Percentiles rank a stretch among this genome's conserved stretches.
Evolutionary conservation across 1,140 invertebrate genomes (phyloP).

Genomic region (Calephelis virginiensis): DNA sequence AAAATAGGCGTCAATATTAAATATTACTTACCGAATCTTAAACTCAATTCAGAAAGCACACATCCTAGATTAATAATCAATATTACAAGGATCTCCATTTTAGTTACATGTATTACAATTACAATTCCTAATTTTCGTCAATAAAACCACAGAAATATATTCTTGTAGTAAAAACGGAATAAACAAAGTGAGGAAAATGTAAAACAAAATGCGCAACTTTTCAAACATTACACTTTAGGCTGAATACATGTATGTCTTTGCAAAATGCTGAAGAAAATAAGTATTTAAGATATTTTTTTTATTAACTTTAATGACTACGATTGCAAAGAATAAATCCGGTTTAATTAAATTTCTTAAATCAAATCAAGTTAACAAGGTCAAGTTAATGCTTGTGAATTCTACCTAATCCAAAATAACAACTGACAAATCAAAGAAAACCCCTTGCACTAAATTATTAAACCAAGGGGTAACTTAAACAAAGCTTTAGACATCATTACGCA

Average conservation of each 20-base stretch:
- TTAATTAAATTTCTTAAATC: no score
- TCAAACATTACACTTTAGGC: constrained; percentile 49
- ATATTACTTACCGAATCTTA: constrained; percentile 55
- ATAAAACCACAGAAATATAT: constrained; percentile 61
- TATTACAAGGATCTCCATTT: constrained; percentile 51
- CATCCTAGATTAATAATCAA: constrained; percentile 52
- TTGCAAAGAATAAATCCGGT: no score
- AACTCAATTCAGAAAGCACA: constrained; percentile 52
- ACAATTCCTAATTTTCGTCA: constrained; percentile 56
- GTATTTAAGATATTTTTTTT: not conserved
- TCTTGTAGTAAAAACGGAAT: constrained; percentile 65
- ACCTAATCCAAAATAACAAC: constrained; percentile 4
- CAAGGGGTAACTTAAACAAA: constrained; percentile 30
- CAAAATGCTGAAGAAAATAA: not conserved
- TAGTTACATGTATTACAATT: constrained; percentile 42
- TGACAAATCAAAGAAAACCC: constrained; percentile 23
- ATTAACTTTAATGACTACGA: no score
- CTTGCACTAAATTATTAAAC: constrained; percentile 30
- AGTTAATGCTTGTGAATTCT: no score
- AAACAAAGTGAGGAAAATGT: constrained; percentile 52
- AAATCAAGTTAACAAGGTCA: no score
- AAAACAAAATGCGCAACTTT: constrained; percentile 62
- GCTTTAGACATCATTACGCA: constrained; percentile 25
- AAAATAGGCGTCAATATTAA: no score
- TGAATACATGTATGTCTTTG: not conserved